Base-by-base conservation (phyloP, 2,113 vertebrate genomes). In the Patagioenas fasciata region DNA sequence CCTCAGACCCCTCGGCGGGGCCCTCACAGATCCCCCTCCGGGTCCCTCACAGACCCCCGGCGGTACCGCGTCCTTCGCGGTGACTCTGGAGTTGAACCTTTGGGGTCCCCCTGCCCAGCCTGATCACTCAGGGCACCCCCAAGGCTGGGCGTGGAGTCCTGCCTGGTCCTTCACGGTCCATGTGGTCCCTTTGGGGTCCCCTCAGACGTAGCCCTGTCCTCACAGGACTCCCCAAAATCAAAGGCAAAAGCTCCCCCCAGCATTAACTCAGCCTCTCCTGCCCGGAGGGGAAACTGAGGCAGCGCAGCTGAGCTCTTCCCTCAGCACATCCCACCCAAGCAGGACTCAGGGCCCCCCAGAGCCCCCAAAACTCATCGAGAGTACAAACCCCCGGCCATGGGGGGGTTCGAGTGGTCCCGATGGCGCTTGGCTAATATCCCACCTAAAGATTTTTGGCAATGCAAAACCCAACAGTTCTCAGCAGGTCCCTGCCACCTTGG, bases 371-470 rank as follows among this genome's bases (percentile, higher is more conserved):
- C 23, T 21, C 23, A 20, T 5, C 15, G 25, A 9, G 11, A 50
- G 71, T 14, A 2, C 61, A n/a, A 58, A 58, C 13, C 26, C 31
- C 48, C 4, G 25, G 24, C 9, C 38, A 3, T 0, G 17, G n/a
- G 31, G 47, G 54, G 36, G 74, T 32, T 4, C 5, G 5, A 42
- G 42, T 0, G 14, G 67, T 40, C 11, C 74, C 1, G 0, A 47
- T 25, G 19, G 58, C 32, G 31, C 38, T 5, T 65, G 38, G 20
- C 17, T 5, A 16, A 42, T 10, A 50, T 36, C 34, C 7, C 3
- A 1, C 54, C 42, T 5, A 7, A 13, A 13, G 34, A 29, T 15
- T 64, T 81, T 11, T 2, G 73, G 51, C 69, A 32, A 32, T 1
- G 3, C 26, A 23, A 61, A 83, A 13, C 51, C 32, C 28, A 34